Evolutionary conservation across 2,888 invertebrate species (phyloP).

Genomic region (Yponomeuta plumbellus): DNA sequence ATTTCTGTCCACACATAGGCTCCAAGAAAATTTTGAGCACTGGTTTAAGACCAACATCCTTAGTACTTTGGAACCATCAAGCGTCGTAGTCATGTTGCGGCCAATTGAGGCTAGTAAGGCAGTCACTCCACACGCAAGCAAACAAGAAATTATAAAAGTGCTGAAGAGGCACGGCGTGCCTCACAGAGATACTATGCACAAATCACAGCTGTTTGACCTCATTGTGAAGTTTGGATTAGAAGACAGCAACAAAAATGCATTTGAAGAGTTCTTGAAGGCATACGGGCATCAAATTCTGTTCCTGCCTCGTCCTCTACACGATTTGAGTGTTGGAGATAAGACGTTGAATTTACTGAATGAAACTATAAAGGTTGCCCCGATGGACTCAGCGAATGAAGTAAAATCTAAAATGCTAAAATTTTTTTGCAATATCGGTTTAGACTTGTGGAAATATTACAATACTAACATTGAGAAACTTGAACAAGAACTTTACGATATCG

Average conservation of each 20-base stretch:
- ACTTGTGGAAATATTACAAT: neutral
- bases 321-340: conserved; percentile 37
- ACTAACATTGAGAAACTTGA: neutral
- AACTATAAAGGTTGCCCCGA: neutral
- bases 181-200: conserved; percentile 34
- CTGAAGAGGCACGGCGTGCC: conserved; percentile 40
- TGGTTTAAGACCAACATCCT: conserved; percentile 45
- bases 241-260: conserved; percentile 25
- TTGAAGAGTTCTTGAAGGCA: conserved; percentile 39
- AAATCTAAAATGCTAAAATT: neutral
- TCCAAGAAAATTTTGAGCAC: conserved; percentile 35
- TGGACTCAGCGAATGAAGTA: neutral
- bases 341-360: conserved; percentile 33
- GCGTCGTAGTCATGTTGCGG: conserved; percentile 42
- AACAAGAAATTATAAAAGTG: conserved; percentile 41
- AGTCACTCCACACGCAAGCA: conserved; percentile 41
- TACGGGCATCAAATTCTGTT: conserved; percentile 44
- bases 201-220: conserved; percentile 44
- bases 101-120: conserved; percentile 30
- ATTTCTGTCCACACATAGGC: conserved; percentile 34
- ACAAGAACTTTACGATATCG: conserved; percentile 5
- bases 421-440: neutral
- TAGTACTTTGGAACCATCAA: conserved; percentile 29
- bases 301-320: conserved; percentile 36
- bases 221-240: conserved; percentile 29